These are phyloP conservation scores for Gallinago nigripennis DNA, from an alignment of 2,797 vertebrate genomes.

Conservation along the genomic window DNA sequence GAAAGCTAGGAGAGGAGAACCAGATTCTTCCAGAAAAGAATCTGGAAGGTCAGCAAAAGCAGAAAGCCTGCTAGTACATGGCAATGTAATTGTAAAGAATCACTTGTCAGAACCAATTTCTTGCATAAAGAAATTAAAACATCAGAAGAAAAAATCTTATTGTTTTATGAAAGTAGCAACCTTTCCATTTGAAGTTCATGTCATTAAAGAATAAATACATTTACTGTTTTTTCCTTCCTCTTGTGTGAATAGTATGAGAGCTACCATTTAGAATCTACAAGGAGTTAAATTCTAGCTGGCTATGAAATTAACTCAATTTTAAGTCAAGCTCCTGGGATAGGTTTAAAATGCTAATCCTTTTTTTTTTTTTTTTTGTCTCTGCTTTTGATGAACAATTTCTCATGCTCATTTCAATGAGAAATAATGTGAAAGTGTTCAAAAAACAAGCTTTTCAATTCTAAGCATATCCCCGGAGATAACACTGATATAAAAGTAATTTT, in stretches of 20 bases:
- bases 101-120: background rate
- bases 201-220: background rate
- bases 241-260: background rate
- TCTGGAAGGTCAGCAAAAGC: background rate
- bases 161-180: background rate
- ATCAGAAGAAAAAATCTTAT: background rate
- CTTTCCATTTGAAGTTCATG: background rate
- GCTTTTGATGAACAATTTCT: constrained; percentile 69
- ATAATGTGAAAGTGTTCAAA: constrained; percentile 63
- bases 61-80: background rate
- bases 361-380: background rate
- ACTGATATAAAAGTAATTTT: constrained; percentile 67
- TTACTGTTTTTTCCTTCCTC: background rate
- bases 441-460: constrained; percentile 66
- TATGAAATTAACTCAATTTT: constrained; percentile 65
- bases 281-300: constrained; percentile 58
- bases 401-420: constrained; percentile 69
- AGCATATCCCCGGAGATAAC: constrained; percentile 37
- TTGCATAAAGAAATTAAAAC: background rate
- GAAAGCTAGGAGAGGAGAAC: background rate
- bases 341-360: constrained; percentile 64
- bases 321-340: constrained; percentile 40
- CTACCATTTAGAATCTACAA: constrained; percentile 27
- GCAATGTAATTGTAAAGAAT: background rate
- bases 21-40: background rate